Percentiles rank a stretch among this genome's conserved stretches.
phyloP scores from a whole-genome alignment of 2,888 invertebrate species.

The Desoria tigrina region DNA sequence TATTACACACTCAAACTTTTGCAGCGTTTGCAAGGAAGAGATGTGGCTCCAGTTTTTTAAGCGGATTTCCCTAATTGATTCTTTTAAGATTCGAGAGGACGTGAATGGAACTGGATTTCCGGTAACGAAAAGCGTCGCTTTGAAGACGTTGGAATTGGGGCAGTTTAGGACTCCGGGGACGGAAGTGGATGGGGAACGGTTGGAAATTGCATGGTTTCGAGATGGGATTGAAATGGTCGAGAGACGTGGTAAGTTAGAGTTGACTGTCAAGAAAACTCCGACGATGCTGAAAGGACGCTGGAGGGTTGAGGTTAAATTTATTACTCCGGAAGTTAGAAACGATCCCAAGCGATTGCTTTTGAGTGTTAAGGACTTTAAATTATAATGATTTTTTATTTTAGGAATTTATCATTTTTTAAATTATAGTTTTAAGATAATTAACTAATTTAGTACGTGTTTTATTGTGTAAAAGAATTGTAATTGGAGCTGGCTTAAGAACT shows the following conservation, averaged over 20 bases:
- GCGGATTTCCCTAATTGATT: conserved; percentile 28
- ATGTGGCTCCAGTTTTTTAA: conserved; percentile 34
- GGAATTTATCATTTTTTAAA: no score
- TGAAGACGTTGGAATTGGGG: conserved; percentile 28
- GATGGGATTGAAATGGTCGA: conserved; percentile 14
- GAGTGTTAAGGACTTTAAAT: neutral
- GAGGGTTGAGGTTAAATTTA: conserved; percentile 33
- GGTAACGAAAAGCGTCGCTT: neutral
- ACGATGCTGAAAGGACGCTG: conserved; percentile 36
- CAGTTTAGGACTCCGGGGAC: conserved; percentile 23
- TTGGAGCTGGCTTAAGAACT: no score
- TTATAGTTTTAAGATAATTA: no score
- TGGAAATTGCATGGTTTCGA: conserved; percentile 31
- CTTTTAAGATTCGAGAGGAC: neutral
- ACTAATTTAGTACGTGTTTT: no score
- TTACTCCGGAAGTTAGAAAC: conserved; percentile 37
- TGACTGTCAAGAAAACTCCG: no score
- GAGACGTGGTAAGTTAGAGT: neutral
- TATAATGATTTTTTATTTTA: neutral
- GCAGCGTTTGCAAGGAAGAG: conserved; percentile 32
- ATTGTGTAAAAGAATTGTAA: no score
- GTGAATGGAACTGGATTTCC: neutral
- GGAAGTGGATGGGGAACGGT: conserved; percentile 21
- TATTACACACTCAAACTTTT: conserved; percentile 24
- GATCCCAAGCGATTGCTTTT: conserved; percentile 27